Evolutionary conservation across 2,113 vertebrate species (phyloP), one percentile per base, ranked within the genome.

Genomic region (Bagarius yarrelli): DNA sequence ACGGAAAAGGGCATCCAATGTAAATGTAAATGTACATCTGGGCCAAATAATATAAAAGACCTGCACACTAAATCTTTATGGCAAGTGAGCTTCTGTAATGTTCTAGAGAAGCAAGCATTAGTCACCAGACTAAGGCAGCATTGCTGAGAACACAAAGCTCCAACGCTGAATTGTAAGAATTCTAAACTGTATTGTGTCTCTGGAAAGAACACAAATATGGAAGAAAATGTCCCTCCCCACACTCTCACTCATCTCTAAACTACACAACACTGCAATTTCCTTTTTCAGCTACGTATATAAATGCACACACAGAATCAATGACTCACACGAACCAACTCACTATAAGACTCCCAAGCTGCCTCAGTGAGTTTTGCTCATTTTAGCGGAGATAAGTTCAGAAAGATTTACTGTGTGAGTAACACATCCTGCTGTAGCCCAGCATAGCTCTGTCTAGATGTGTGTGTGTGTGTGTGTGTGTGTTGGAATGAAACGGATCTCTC

Each of bases 161-260:
- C 88, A 87, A 90, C 90, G 56, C 53, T 79, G 77, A 81, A 80
- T 84, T 86, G 90, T 90, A 86, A 88, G 89, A 32, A 85, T 88
- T 81, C 32, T 83, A 78, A 84, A 87, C 84, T 77, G 73, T 71
- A 66, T 11, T 14, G 75, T 84, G 83, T 74, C 79, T 71, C 83
- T 83, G 34, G 34, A 82, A 60, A 40, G 14, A 36, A 63, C 34
- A 32, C 50, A 8, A 52, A 67, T 69, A 61, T 72, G 64, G 44
- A 75, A 81, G 23, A 21, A 79, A 81, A 84, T 34, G 50, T 5
- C 16, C 70, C 50, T 81, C 74, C 66, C 30, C 2, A 1, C 52
- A 79, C 60, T 61, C 4, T 0, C 50, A 79, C 60, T 61, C 44
- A 15, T 34, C 83, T 70, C 76, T 59, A 32, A 61, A 36, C 76